A percentile compares a stretch with the other conserved stretches of the same genome.
These are phyloP conservation scores for Takifugu bimaculatus DNA, from an alignment of 2,113 vertebrate species.

Conservation along the genomic window DNA sequence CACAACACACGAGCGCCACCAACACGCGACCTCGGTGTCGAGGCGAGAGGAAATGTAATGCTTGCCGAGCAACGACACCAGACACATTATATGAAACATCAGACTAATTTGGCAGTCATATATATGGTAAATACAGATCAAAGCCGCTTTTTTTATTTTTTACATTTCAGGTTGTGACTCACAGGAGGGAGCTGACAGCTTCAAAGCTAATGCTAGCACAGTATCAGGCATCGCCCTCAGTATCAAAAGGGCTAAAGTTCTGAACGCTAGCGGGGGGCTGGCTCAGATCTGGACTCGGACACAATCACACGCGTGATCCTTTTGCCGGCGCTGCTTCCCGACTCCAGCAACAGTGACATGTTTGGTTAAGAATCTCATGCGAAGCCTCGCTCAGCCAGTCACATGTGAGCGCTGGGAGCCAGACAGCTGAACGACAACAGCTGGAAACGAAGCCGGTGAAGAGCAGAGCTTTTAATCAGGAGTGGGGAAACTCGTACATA, in stretches of 20 bases:
- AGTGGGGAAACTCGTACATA: background rate
- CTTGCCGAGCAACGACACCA: constrained; percentile 13
- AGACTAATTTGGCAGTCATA: constrained; percentile 15
- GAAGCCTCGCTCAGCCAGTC: background rate
- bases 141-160: constrained; percentile 23
- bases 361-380: background rate
- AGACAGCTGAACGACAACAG: background rate
- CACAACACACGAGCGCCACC: background rate
- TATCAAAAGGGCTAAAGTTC: no score
- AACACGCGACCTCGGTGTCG: background rate
- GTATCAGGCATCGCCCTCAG: no score
- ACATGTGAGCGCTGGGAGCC: background rate
- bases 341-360: no score
- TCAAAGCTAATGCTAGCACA: no score
- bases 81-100: constrained; percentile 48
- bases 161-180: constrained; percentile 16
- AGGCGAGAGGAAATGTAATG: background rate
- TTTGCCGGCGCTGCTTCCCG: no score
- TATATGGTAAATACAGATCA: constrained; percentile 37
- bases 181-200: constrained; percentile 16
- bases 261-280: no score
- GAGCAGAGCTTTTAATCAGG: background rate
- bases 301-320: no score
- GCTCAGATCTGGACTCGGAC: no score
- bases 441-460: background rate